phyloP scores from a whole-genome alignment of 2,797 vertebrate genomes.

The Rhabdophis nuchalis region DNA sequence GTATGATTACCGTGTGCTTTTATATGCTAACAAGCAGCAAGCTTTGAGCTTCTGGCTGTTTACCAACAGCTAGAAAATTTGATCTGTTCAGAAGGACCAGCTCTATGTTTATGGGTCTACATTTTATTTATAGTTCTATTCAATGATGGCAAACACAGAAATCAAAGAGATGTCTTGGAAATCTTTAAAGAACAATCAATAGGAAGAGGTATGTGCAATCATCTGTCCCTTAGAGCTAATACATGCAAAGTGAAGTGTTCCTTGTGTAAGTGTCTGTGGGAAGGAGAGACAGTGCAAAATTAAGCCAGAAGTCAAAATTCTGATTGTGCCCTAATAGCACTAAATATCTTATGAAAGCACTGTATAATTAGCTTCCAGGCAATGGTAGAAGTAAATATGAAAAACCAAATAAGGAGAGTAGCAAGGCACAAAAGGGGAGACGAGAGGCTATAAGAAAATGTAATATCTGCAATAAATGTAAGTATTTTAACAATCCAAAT shows the following conservation, averaged over 20 bases:
- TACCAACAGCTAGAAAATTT: conserved; percentile 9
- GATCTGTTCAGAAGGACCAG: conserved; percentile 6
- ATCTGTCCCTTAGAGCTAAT: background rate
- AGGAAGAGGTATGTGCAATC: background rate
- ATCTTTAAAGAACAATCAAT: background rate
- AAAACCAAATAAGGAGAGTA: background rate
- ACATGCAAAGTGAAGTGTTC: background rate
- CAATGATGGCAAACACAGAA: background rate
- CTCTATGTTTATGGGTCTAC: conserved; percentile 2
- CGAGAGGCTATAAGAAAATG: background rate
- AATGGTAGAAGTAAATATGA: background rate
- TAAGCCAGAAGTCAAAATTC: background rate
- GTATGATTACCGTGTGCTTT: conserved; percentile 12
- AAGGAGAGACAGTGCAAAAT: background rate
- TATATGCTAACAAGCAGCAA: conserved; percentile 26
- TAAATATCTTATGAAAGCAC: background rate
- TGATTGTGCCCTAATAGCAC: background rate
- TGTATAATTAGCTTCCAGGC: too few species aligned
- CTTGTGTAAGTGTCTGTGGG: background rate
- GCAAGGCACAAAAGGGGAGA: background rate
- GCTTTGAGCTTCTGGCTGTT: background rate
- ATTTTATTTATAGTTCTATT: background rate
- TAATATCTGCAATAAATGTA: background rate
- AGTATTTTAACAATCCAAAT: background rate
- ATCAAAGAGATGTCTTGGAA: background rate